These are phyloP conservation scores for Spinus olivaceus DNA, from an alignment of 2,797 vertebrate genomes.

Conservation along the genomic window DNA sequence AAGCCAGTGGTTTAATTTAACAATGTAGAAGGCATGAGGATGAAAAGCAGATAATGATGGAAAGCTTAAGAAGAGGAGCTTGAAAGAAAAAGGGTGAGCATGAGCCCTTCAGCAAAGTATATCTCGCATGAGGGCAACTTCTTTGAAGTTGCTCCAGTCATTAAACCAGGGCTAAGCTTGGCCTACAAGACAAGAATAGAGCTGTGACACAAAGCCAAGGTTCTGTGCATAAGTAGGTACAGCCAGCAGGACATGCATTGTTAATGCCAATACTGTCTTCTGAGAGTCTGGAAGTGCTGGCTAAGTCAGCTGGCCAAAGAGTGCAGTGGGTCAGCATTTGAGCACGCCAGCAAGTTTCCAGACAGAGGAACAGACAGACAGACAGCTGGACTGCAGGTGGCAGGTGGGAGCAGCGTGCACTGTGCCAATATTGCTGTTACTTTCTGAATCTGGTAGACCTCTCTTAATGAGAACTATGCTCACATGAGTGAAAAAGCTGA, in stretches of 20 bases:
- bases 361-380: background rate
- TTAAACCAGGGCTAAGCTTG: background rate
- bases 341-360: accelerated
- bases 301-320: background rate
- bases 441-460: background rate
- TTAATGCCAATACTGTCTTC: background rate
- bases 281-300: background rate
- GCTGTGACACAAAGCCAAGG: background rate
- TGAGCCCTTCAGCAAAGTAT: background rate
- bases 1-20: background rate
- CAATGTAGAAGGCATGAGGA: background rate
- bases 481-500: background rate
- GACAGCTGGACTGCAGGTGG: background rate
- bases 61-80: background rate
- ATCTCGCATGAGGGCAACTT: background rate
- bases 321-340: background rate
- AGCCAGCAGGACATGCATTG: background rate
- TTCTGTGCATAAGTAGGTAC: background rate
- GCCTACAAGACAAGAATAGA: background rate
- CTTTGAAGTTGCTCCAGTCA: slow-evolving; percentile 2
- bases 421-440: background rate
- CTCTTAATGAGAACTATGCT: background rate
- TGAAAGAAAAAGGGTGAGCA: background rate
- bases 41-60: background rate
- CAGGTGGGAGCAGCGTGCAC: background rate